phyloP scores from a whole-genome alignment of 2,888 invertebrate species.

The Thyatira batis region DNA sequence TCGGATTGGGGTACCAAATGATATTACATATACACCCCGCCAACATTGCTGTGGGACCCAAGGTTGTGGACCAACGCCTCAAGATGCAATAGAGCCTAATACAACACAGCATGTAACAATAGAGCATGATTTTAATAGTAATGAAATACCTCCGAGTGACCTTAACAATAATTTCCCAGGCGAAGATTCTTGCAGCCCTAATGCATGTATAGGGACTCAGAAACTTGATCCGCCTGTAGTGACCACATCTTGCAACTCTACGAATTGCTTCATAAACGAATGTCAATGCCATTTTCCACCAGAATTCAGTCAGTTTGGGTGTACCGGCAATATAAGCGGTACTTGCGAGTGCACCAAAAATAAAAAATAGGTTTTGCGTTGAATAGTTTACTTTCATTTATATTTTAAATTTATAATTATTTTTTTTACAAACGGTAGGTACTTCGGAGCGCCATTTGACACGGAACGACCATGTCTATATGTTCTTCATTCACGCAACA shows the following conservation, averaged over 20 bases:
- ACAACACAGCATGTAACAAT: background rate
- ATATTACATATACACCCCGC: background rate
- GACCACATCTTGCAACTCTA: background rate
- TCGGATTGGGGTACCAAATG: background rate
- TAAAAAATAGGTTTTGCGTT: background rate
- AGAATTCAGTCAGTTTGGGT: conserved; percentile 38
- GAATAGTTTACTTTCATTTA: background rate
- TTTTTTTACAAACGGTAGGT: background rate
- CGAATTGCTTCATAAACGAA: conserved; percentile 4
- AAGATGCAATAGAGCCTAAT: background rate
- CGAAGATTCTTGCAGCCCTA: background rate
- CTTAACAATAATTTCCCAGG: background rate
- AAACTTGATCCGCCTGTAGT: background rate
- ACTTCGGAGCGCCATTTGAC: too few species aligned
- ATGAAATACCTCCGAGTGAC: background rate
- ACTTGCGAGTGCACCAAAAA: conserved; percentile 37
- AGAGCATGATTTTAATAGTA: background rate
- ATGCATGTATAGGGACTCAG: background rate
- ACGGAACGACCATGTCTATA: too few species aligned
- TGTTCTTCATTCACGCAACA: too few species aligned
- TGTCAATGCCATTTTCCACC: conserved; percentile 52
- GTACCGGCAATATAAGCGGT: conserved; percentile 48
- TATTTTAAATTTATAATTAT: background rate
- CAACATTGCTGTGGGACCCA: background rate
- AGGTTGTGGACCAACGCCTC: background rate